These are phyloP conservation scores for Percopsis omiscomaycus DNA, from an alignment of 2,797 vertebrate genomes.

Conservation along the genomic window DNA sequence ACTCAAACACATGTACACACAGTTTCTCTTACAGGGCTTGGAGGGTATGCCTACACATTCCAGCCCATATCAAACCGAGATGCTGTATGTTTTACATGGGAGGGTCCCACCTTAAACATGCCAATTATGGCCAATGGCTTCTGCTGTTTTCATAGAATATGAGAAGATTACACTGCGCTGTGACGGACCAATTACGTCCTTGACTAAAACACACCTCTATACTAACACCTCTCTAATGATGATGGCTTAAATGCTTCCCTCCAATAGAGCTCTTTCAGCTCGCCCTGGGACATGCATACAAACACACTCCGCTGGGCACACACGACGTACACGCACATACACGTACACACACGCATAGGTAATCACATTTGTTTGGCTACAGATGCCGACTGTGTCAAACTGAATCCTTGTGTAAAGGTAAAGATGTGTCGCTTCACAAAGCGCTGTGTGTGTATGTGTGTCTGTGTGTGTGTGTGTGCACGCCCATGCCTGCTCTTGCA, in stretches of 20 bases:
- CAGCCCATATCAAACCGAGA: conserved; percentile 30
- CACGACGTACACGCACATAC: conserved; percentile 1
- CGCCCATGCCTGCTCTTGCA: neutral
- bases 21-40: neutral
- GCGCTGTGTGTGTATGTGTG: conserved; percentile 71
- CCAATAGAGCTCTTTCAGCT: conserved; percentile 79
- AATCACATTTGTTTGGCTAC: conserved; percentile 27
- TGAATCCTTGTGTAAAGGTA: conserved; percentile 81
- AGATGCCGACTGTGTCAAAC: conserved; percentile 74
- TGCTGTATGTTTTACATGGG: conserved; percentile 70
- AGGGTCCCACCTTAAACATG: conserved; percentile 67
- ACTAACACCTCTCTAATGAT: conserved; percentile 82
- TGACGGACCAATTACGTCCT: conserved; percentile 86
- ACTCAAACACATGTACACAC: neutral
- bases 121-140: conserved; percentile 66
- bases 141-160: conserved; percentile 74
- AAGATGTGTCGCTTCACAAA: conserved; percentile 76
- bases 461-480: conserved; percentile 7
- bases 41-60: neutral
- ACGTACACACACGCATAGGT: conserved; percentile 1
- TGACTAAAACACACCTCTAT: conserved; percentile 86
- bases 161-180: conserved; percentile 77
- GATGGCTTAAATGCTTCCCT: conserved; percentile 87
- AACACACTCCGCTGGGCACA: neutral
- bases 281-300: conserved; percentile 33